A percentile compares a stretch with the other conserved stretches of the same genome.
These are phyloP conservation scores for Dinoponera quadriceps DNA, from an alignment of 1,140 invertebrate species.

Conservation along the genomic window DNA sequence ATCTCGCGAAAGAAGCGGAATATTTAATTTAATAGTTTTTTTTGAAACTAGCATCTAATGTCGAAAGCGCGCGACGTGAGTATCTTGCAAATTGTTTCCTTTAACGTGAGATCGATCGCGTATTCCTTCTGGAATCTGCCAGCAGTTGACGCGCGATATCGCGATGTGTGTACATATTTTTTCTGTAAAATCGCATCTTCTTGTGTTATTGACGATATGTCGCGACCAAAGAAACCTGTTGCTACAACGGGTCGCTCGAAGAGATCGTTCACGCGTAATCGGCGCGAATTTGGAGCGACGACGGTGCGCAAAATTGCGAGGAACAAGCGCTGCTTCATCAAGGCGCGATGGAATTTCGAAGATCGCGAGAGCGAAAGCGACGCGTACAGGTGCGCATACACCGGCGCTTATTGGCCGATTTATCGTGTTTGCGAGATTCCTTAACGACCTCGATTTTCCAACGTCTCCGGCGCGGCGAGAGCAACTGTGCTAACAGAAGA, in stretches of 20 bases:
- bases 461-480: constrained; percentile 2
- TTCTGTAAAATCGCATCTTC: constrained; percentile 3
- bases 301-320: background rate
- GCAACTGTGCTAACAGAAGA: constrained; percentile 51
- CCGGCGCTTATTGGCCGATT: constrained; percentile 38
- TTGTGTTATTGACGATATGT: constrained; percentile 28
- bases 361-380: constrained; percentile 39
- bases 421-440: constrained; percentile 37
- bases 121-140: background rate
- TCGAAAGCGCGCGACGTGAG: background rate
- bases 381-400: constrained; percentile 13
- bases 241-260: background rate
- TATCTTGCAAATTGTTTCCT: background rate
- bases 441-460: constrained; percentile 44
- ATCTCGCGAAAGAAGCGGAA: no score
- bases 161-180: background rate
- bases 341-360: constrained; percentile 9
- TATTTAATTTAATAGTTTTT: no score
- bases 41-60: no score
- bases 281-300: background rate
- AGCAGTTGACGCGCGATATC: background rate
- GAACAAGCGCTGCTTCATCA: background rate
- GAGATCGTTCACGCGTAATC: constrained; percentile 14
- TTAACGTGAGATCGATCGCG: background rate
- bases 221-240: constrained; percentile 24